Base-by-base conservation (phyloP, 2,888 invertebrate genomes). In the Pollenia angustigena region DNA sequence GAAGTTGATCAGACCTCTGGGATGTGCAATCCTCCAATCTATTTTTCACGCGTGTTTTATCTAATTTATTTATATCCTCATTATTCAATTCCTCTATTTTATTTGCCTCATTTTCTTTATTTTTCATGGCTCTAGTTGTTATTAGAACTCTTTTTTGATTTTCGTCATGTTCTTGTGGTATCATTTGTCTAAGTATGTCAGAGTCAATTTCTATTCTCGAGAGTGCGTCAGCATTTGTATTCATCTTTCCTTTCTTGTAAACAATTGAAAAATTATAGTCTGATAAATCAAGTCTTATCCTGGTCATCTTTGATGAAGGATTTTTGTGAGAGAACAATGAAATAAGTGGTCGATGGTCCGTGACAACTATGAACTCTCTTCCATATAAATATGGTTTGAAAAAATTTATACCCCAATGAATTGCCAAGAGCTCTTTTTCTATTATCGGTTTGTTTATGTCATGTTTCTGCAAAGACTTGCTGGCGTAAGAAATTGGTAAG, bases 401-500 rank as follows among this genome's bases (percentile, higher is more conserved):
- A 56, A 50, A 46, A 12, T 58, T 16, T 44, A 42, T 58, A 9
- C 72, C 18, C 46, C 58, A 58, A 46, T 72, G 32, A 12, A 72
- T 72, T 12, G 32, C 72, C 3, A 69, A n/a, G 12, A 69, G 11
- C 54, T 69, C 50, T 52, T 69, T 69, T 40, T 69, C 69, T n/a
- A 69, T 52, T 40, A 54, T 14, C 9, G 54, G 40, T 54, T 50
- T 69, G 14, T 69, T 69, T 14, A n/a, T 9, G 9, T 69, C 50
- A 52, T 64, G 16, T 40, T 40, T 69, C 11, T 69, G n/a, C 32
- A 69, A 23, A 40, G 48, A 68, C 12, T 16, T 9, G 23, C 66
- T 68, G 9, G 66, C 66, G 23, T 68, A 68, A 11, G 66, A 68
- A 32, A 69, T 69, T 40, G 54, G 69, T 52, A n/a, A 52, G 40